Evolutionary conservation across 2,888 invertebrate species (phyloP).

Genomic region (Heteromyza rotundicornis): DNA sequence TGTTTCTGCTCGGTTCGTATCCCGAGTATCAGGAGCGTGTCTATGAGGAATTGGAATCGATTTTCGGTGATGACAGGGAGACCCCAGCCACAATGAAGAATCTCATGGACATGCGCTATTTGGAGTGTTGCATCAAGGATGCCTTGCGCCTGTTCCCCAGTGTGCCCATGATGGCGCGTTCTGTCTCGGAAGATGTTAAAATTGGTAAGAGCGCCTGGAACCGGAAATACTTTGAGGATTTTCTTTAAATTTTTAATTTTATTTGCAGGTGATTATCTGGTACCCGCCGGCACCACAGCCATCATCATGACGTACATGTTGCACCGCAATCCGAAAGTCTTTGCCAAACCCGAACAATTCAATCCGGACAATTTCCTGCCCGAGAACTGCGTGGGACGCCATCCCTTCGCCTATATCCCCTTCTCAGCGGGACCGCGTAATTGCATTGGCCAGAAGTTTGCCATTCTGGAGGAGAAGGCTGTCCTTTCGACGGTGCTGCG

Average conservation of each 20-base stretch:
- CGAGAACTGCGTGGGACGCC: conserved; percentile 67
- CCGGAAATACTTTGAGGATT: conserved; percentile 1
- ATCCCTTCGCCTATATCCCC: conserved; percentile 73
- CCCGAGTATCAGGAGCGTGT: conserved; percentile 62
- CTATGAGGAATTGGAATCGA: conserved; percentile 64
- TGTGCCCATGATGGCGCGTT: conserved; percentile 71
- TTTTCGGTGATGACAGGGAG: conserved; percentile 62
- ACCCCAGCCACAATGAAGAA: conserved; percentile 66
- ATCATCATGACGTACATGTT: conserved; percentile 70
- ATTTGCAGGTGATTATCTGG: conserved; percentile 50
- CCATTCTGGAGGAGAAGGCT: conserved; percentile 67
- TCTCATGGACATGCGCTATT: conserved; percentile 70
- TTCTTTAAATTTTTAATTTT: background rate
- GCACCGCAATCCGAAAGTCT: conserved; percentile 71
- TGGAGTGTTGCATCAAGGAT: conserved; percentile 76
- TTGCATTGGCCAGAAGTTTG: conserved; percentile 67
- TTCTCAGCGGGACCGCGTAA: conserved; percentile 74
- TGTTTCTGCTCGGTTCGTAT: conserved; percentile 59
- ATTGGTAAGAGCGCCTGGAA: conserved; percentile 64
- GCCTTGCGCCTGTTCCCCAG: conserved; percentile 72
- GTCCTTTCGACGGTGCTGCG: conserved; percentile 67
- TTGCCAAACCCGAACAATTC: conserved; percentile 72
- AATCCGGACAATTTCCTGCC: conserved; percentile 76
- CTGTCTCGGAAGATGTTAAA: conserved; percentile 65
- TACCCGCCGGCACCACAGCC: conserved; percentile 64